Base-by-base conservation (phyloP, 2,113 vertebrate genomes). In the Sarotherodon lohbergeri region DNA sequence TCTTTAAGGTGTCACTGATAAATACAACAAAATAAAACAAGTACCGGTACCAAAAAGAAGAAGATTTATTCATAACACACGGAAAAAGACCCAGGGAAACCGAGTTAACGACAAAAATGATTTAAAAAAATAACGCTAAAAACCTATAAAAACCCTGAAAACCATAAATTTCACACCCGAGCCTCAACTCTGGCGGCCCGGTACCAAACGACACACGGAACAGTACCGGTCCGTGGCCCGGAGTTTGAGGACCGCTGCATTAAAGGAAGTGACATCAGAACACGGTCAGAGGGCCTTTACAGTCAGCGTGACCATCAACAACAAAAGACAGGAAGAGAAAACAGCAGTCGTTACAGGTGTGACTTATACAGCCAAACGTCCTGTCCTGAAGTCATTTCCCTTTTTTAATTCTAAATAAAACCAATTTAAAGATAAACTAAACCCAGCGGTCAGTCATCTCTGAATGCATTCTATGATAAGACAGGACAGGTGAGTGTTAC, bases 401-500 rank as follows among this genome's bases (percentile, higher is more conserved):
- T 76, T 29, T 39, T 55, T 24, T 19, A 14, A 57, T 9, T 14
- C 22, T 57, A 43, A 29, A 50, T 7, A 32, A 76, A 50, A 76
- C 16, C 14, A 48, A 29, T 48, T n/a, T 32, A 73, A 14, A 52
- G 4, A 48, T 29, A 7, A 76, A 48, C 22, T 73, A 22, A 48
- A 17, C 14, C 24, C 41, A 76, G 71, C 24, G 3, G 4, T 19
- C 71, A 50, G 14, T 11, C 5, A 6, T 48, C 22, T 11, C 71
- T 76, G 22, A 52, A 9, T 19, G 19, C 50, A 52, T 7, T 9
- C 17, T 52, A 9, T 19, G 4, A 76, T 48, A 48, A 19, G 24
- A 50, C 43, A 1, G 32, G 86, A 68, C 59, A 59, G 80, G 63
- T 80, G 63, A 63, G 43, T 3, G 80, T 96, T 95, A 98, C 98